Percentiles rank a stretch among this genome's conserved stretches.
phyloP scores from a whole-genome alignment of 2,797 vertebrate genomes.

The Amblyopsis hoosieri region DNA sequence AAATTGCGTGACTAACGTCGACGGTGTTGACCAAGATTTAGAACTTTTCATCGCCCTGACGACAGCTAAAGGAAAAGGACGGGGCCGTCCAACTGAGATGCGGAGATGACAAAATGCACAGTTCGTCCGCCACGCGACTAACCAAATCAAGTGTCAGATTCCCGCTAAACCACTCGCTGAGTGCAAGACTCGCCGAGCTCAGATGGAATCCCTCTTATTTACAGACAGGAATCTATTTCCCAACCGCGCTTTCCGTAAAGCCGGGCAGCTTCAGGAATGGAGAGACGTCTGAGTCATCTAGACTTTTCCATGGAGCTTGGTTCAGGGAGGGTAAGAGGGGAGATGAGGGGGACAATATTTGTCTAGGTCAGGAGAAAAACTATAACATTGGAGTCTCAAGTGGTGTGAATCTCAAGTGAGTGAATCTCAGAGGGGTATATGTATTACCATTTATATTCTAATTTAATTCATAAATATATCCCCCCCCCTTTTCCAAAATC shows the following conservation, averaged over 20 bases:
- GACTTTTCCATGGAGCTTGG: constrained; percentile 67
- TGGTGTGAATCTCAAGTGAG: not conserved
- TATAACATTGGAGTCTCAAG: constrained; percentile 13
- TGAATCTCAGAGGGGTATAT: too few species aligned
- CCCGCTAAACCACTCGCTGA: constrained; percentile 56
- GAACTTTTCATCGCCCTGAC: constrained; percentile 64
- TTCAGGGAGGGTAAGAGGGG: constrained; percentile 46
- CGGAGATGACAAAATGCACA: constrained; percentile 50
- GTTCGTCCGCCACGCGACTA: constrained; percentile 32
- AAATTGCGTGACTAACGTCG: constrained; percentile 70
- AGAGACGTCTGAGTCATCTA: constrained; percentile 72
- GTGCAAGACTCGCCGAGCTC: constrained; percentile 47
- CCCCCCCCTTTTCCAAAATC: too few species aligned
- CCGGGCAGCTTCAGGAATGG: constrained; percentile 51
- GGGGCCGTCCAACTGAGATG: constrained; percentile 60
- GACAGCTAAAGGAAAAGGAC: constrained; percentile 64
- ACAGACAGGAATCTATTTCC: constrained; percentile 69
- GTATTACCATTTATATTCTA: too few species aligned
- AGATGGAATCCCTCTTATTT: constrained; percentile 64
- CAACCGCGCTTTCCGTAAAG: constrained; percentile 65
- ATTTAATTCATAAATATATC: too few species aligned
- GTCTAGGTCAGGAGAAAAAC: constrained; percentile 43
- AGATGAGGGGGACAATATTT: constrained; percentile 37
- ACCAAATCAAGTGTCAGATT: constrained; percentile 66
- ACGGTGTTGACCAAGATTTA: constrained; percentile 60